Conservation (phyloP, 2,888 invertebrate species). For the Macrophya annulata region DNA sequence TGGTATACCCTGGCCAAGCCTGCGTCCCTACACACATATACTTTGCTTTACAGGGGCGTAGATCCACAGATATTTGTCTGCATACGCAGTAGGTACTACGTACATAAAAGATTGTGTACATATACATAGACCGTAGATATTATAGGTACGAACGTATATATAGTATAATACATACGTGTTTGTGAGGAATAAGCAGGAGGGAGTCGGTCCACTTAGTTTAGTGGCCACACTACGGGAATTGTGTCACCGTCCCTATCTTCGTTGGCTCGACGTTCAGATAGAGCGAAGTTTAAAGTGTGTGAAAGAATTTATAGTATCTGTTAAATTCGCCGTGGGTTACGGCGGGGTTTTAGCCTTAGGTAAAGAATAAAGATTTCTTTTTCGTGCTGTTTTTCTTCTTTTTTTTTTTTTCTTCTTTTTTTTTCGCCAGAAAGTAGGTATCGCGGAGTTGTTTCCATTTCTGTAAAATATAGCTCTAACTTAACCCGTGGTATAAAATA, state of each 20-base stretch:
- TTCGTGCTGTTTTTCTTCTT: neutral
- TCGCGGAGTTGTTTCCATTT: slow-evolving; percentile 43
- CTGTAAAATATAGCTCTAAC: slow-evolving; percentile 40
- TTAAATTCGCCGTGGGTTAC: slow-evolving; percentile 37
- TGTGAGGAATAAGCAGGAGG: slow-evolving; percentile 17
- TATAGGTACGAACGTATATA: neutral
- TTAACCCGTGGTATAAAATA: slow-evolving; percentile 15
- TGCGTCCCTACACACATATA: slow-evolving; percentile 25
- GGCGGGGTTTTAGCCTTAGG: slow-evolving; percentile 6
- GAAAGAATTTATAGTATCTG: slow-evolving; percentile 51
- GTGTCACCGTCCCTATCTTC: slow-evolving; percentile 53
- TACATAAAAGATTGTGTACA: slow-evolving; percentile 20
- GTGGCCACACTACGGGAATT: slow-evolving; percentile 49
- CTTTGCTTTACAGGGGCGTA: slow-evolving; percentile 35
- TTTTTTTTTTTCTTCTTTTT: neutral
- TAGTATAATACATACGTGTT: slow-evolving; percentile 1
- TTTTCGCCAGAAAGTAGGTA: neutral
- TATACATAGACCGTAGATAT: neutral
- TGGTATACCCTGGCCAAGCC: neutral
- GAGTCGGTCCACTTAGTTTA: slow-evolving; percentile 51
- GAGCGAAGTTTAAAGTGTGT: slow-evolving; percentile 47
- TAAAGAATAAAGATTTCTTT: slow-evolving; percentile 41
- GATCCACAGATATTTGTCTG: slow-evolving; percentile 42
- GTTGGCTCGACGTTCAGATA: slow-evolving; percentile 20
- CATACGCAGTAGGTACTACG: neutral